Base-by-base conservation (phyloP, 2,797 vertebrate species). In the Sebastes hubbsi region DNA sequence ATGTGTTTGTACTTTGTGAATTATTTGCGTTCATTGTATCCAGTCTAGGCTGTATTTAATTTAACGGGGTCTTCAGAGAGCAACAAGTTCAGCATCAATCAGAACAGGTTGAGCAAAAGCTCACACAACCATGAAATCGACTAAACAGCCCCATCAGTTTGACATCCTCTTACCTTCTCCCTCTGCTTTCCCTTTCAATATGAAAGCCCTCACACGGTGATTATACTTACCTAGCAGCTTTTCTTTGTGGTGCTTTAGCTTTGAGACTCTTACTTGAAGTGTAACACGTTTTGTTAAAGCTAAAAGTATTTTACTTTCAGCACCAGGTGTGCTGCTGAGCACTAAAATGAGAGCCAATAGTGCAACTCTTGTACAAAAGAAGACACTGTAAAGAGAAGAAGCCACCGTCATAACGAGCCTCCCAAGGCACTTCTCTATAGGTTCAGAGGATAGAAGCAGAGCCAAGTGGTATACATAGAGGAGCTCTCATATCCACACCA, bases 21-120 rank as follows among this genome's bases (percentile, higher is more conserved):
- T 73, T 30, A 67, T 62, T 36, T 76, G 42, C 64, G 49, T 68
- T 84, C 36, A 54, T 68, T 66, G 20, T 58, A 42, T 74, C 55
- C 30, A 52, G 55, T 56, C 29, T 59, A 36, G 52, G 65, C 32
- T 71, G 67, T 65, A 20, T 80, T 68, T 65, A 69, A 69, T 83
- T 78, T 56, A 75, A 80, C 64, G 72, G 75, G 62, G 60, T 71
- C 36, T 86, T 84, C 46, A 75, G 42, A 80, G 42, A 81, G 86
- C 80, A 86, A 81, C 77, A 83, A 85, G 80, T 88, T 81, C 62
- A 63, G 75, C 72, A 49, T 85, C 69, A 83, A 59, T 68, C 71
- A 75, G 72, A 84, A 83, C 64, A 87, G 67, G 61, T 80, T 86
- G 76, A 81, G 71, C 55, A 73, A 78, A 72, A 75, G 60, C 14